phyloP scores from a whole-genome alignment of 2,797 vertebrate genomes.

The Rhinichthys osculus region DNA sequence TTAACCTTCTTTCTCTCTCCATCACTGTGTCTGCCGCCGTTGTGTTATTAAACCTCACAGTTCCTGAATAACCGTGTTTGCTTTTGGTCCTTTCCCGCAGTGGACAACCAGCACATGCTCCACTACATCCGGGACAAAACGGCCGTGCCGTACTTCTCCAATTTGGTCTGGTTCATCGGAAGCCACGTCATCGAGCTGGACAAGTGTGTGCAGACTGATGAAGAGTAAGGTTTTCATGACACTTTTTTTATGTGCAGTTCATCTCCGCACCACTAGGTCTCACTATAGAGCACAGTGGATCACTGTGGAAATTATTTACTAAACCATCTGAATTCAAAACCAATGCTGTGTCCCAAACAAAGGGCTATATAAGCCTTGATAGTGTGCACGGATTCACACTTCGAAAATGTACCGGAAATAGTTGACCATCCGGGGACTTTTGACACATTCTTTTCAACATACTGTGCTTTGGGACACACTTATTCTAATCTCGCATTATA shows the following conservation, averaged over 20 bases:
- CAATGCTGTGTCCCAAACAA: too few species aligned
- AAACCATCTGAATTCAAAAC: neutral
- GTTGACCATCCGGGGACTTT: too few species aligned
- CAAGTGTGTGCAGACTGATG: constrained; percentile 97
- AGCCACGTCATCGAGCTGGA: constrained; percentile 98
- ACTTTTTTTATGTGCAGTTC: neutral
- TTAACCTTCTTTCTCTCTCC: neutral
- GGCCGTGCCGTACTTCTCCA: constrained; percentile 98
- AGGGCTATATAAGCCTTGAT: too few species aligned
- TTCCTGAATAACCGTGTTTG: constrained; percentile 25
- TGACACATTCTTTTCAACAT: too few species aligned
- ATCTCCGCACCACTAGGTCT: constrained; percentile 63
- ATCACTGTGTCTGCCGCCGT: neutral
- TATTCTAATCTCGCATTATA: too few species aligned
- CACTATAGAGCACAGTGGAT: constrained; percentile 48
- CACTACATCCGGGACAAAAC: constrained; percentile 99
- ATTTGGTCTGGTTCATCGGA: constrained; percentile 98
- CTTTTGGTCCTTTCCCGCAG: constrained; percentile 72
- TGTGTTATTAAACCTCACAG: neutral
- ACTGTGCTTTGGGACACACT: too few species aligned
- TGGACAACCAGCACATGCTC: constrained; percentile 99
- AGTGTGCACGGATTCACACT: too few species aligned
- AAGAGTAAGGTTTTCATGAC: constrained; percentile 85
- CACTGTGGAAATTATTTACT: neutral
- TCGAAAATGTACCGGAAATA: too few species aligned